Base-by-base conservation (phyloP, 2,888 invertebrate species). In the Ellobium chinense region DNA sequence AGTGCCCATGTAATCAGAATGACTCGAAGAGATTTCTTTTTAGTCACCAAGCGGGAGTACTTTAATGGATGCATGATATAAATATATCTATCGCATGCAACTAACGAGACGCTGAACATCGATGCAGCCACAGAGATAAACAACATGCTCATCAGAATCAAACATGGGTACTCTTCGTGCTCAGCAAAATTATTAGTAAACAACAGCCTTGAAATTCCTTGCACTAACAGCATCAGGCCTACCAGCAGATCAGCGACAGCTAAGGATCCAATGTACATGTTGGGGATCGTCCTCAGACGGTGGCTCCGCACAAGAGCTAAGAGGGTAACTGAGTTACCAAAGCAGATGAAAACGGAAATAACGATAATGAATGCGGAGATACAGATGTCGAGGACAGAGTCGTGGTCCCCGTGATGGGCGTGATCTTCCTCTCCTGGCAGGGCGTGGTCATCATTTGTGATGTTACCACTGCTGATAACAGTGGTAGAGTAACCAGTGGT, bases 241-340 rank as follows among this genome's bases (percentile, higher is more conserved):
- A 82, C 81, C 14, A 84, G 66, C 2, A 81, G 62, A 68, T 84
- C 84, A 0, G 82, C 80, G 12, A 83, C 60, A 7, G 85, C 85
- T 54, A 85, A 36, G 14, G 82, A 80, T 0, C 76, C 81, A n/a
- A 85, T 82, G 77, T 82, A 85, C 73, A 83, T 78, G 68, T 83
- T 85, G 29, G 85, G 79, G 27, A 82, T 76, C 9, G 83, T 85
- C 56, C 72, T 73, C 12, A 85, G 75, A 18, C 39, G 39, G 21
- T 73, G 75, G 69, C 76, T 82, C 63, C 60, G 74, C 39, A 56
- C 46, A 36, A 83, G 77, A 1, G 79, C 78, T 12, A 82, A 29
- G 27, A 85, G 74, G 12, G 85, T 85, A 36, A 79, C n/a, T 5
- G 77, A 37, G 75, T 83, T 85, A 36, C 82, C 82, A 31, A 66